Conservation (phyloP, 35 echinoderm and acorn worm species). For the Strongylocentrotus purpuratus region DNA sequence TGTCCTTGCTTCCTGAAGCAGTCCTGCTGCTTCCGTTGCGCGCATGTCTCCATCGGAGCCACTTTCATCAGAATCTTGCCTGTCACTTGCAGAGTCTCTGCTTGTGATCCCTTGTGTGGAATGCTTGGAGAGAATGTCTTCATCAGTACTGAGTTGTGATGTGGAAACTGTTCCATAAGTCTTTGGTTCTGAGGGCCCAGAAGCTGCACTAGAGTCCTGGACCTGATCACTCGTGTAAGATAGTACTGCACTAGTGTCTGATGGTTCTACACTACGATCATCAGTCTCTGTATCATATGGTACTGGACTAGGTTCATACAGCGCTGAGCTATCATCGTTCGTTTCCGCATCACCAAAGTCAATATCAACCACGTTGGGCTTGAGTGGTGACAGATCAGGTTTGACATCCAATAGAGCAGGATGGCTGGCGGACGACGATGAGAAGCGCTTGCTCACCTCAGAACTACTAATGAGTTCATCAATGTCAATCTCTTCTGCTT, state of each 20-base stretch:
- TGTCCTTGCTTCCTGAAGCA: background rate
- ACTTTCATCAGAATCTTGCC: background rate
- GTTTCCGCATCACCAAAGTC: background rate
- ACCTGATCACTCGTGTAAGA: background rate
- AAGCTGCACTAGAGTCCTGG: slow-evolving; percentile 9
- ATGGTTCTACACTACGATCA: background rate
- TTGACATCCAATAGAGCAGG: slow-evolving; percentile 35
- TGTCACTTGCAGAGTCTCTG: slow-evolving; percentile 42
- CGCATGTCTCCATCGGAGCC: background rate
- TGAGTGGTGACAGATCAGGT: slow-evolving; percentile 16
- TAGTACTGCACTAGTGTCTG: slow-evolving; percentile 10
- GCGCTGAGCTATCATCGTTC: background rate
- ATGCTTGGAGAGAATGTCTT: slow-evolving; percentile 15
- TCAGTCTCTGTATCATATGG: background rate
- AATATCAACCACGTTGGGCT: slow-evolving; percentile 23
- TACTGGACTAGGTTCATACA: slow-evolving; percentile 27
- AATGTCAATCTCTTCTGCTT: slow-evolving; percentile 43
- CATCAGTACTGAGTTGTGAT: slow-evolving; percentile 6
- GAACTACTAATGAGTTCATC: slow-evolving; percentile 48
- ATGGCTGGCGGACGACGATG: background rate
- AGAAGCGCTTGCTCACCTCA: background rate
- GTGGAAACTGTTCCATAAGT: background rate
- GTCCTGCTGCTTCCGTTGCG: background rate
- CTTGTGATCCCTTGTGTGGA: slow-evolving; percentile 13
- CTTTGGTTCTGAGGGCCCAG: slow-evolving; percentile 20